phyloP scores from a whole-genome alignment of 1,140 invertebrate genomes.

The Drosophila ambigua region DNA sequence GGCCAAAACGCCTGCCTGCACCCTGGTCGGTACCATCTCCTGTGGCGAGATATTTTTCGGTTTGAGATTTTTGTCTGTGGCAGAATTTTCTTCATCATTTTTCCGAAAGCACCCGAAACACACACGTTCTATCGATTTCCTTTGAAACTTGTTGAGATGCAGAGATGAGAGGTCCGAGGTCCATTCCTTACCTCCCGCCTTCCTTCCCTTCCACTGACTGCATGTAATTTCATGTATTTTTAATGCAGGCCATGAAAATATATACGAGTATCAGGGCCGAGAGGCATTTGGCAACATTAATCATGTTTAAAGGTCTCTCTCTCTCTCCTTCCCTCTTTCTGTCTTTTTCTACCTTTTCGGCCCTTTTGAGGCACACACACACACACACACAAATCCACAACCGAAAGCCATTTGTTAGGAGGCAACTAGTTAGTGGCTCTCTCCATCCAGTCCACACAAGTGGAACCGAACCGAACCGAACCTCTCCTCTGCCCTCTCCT shows the following conservation, averaged over 20 bases:
- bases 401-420: slow-evolving; percentile 62
- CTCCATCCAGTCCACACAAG: slow-evolving; percentile 4
- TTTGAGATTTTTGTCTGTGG: not conserved
- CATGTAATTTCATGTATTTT: slow-evolving; percentile 71
- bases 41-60: slow-evolving; percentile 43
- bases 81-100: slow-evolving; percentile 45
- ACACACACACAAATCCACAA: slow-evolving; percentile 1
- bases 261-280: slow-evolving; percentile 43
- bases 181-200: slow-evolving; percentile 15
- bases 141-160: slow-evolving; percentile 51
- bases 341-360: too few relatives aligned
- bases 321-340: too few relatives aligned
- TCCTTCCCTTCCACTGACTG: slow-evolving; percentile 36
- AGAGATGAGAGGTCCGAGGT: not conserved
- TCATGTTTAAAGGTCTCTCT: slow-evolving; percentile 42
- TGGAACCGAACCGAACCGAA: not conserved
- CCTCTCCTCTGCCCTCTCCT: not conserved
- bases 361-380: not conserved
- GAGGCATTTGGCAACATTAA: slow-evolving; percentile 53
- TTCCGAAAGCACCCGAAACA: slow-evolving; percentile 14
- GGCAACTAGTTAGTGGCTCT: slow-evolving; percentile 49
- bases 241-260: slow-evolving; percentile 67
- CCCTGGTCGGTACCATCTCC: slow-evolving; percentile 10
- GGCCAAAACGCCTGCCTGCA: slow-evolving; percentile 42
- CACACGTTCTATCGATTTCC: slow-evolving; percentile 28